Conservation (phyloP, 2,113 vertebrate species). For the Oreochromis spilurus region DNA sequence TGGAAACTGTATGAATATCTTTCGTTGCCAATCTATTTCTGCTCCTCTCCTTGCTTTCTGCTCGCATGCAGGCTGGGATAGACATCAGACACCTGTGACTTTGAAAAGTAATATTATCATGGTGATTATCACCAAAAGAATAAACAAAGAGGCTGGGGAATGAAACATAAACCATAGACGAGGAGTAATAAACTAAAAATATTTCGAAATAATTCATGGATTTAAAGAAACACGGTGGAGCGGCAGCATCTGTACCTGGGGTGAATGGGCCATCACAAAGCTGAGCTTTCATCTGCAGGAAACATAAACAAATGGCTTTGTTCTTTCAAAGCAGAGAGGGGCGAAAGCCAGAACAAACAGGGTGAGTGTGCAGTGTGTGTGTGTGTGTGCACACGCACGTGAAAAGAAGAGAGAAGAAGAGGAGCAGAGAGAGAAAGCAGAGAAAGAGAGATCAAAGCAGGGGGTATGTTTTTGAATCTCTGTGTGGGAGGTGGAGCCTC, state of each 20-base stretch:
- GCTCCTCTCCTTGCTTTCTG: neutral
- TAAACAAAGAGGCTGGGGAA: neutral
- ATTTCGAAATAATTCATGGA: neutral
- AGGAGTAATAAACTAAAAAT: neutral
- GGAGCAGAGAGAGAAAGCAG: neutral
- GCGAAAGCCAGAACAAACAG: slow-evolving; percentile 56
- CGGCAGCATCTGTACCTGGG: slow-evolving; percentile 18
- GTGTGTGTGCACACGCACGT: neutral
- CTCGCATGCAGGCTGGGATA: neutral
- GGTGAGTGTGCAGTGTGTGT: neutral
- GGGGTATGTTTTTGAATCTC: slow-evolving; percentile 45
- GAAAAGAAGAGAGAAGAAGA: neutral
- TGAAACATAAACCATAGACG: neutral
- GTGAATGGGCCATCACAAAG: slow-evolving; percentile 42
- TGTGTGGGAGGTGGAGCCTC: slow-evolving; percentile 65
- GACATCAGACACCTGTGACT: slow-evolving; percentile 20
- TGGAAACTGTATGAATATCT: neutral
- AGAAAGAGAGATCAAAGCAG: slow-evolving; percentile 50
- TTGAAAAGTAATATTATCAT: neutral
- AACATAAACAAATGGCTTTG: slow-evolving; percentile 59
- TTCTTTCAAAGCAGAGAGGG: slow-evolving; percentile 57
- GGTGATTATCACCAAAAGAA: neutral
- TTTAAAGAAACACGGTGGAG: neutral
- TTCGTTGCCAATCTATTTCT: neutral
- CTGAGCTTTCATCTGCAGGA: slow-evolving; percentile 60